Base-by-base conservation (phyloP, 1,140 invertebrate species). In the Ostrea edulis region DNA sequence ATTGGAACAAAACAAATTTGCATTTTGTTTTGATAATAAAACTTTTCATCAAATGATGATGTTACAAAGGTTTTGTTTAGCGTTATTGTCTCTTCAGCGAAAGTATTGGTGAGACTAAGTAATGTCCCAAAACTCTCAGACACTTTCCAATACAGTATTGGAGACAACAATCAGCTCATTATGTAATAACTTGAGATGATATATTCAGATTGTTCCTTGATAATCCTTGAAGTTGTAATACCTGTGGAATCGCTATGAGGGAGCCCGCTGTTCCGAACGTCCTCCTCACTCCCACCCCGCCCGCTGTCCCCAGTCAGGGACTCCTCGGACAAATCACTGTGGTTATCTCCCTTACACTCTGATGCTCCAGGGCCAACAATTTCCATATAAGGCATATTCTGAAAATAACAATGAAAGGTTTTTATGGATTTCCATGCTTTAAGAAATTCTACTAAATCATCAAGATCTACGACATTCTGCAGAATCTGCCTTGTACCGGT, bases 251-350 rank as follows among this genome's bases (percentile, higher is more conserved):
- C 86, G 25, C 68, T 62, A 68, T 86, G 84, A 17, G 87, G 71
- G 8, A 88, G 22, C 17, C 82, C 82, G 7, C 71, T 82, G 71
- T 88, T 92, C 20, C 91, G 88, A 29, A 90, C 86, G 84, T 93
- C 92, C 65, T 93, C 93, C 82, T 92, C 93, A 90, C 93, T 93
- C 11, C 92, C 92, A 2, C 93, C 93, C 77, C 92, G 89, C 55
- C 93, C 93, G 71, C 92, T 92, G 77, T 93, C 93, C 54, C 92
- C 92, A 11, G 93, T 92, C 35, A 90, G 89, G 0, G 90, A 90
- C 65, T 92, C 92, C 52, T 91, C 92, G 20, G 92, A 91, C 35
- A 86, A 88, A 82, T 93, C 92, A 86, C 92, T 93, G 84, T 91
- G 88, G 14, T 87, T 86, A 29, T 87, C 89, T 54, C 86, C 89